phyloP scores from a whole-genome alignment of 2,797 vertebrate genomes.

The Hylomyscus alleni region DNA sequence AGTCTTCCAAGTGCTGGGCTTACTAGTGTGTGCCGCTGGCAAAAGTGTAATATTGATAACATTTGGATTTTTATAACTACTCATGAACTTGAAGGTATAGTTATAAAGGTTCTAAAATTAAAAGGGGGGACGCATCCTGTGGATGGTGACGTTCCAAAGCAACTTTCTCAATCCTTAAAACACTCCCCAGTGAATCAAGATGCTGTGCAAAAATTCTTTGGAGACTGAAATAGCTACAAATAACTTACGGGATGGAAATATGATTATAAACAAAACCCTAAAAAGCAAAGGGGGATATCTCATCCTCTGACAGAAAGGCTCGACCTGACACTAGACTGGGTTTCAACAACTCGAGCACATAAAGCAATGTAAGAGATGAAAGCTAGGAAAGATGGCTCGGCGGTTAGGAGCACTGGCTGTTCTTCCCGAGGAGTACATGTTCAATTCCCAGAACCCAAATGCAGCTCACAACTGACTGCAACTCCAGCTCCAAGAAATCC shows the following conservation, averaged over 20 bases:
- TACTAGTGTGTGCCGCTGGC: neutral
- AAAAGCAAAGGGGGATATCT: neutral
- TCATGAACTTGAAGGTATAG: slow-evolving; percentile 44
- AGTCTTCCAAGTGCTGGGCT: neutral
- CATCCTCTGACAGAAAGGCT: neutral
- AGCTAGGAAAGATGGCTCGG: neutral
- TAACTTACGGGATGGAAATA: slow-evolving; percentile 39
- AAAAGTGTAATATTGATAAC: neutral
- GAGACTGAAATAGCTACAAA: slow-evolving; percentile 65
- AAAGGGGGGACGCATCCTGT: neutral
- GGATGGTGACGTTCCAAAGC: slow-evolving; percentile 51
- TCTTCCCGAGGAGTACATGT: neutral
- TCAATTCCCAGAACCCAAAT: neutral
- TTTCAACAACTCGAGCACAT: neutral
- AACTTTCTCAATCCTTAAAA: slow-evolving; percentile 64
- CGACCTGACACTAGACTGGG: neutral
- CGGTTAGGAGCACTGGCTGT: neutral
- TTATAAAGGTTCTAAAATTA: slow-evolving; percentile 52
- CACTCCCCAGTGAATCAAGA: slow-evolving; percentile 56
- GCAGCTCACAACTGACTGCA: neutral
- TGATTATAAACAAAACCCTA: neutral
- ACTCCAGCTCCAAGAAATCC: neutral
- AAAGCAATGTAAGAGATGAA: neutral
- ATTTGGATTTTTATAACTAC: slow-evolving; percentile 33
- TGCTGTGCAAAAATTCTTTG: slow-evolving; percentile 43